Percentiles rank a stretch among this genome's conserved stretches.
These are phyloP conservation scores for Pagrus major DNA, from an alignment of 2,113 vertebrate species.

Conservation along the genomic window DNA sequence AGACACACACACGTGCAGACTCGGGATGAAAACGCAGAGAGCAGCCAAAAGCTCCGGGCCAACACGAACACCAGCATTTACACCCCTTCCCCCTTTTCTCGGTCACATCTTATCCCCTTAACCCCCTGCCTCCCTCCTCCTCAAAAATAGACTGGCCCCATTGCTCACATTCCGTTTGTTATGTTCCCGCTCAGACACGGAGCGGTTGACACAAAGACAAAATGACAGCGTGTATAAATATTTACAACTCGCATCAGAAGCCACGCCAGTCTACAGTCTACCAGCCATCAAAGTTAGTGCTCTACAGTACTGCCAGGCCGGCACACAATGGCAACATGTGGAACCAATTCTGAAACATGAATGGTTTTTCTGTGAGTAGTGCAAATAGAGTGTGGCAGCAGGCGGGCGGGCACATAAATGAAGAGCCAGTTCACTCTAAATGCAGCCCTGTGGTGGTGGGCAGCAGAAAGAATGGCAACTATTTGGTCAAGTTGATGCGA, in stretches of 20 bases:
- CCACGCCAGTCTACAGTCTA: constrained; percentile 52
- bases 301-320: constrained; percentile 29
- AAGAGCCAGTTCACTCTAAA: constrained; percentile 60
- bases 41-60: constrained; percentile 52
- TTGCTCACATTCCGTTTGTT: constrained; percentile 65
- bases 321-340: constrained; percentile 70
- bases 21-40: constrained; percentile 36
- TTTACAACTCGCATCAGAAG: constrained; percentile 71
- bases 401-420: constrained; percentile 45
- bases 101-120: constrained; percentile 63
- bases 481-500: constrained; percentile 54
- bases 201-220: constrained; percentile 70
- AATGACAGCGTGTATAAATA: constrained; percentile 78
- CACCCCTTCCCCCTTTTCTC: neutral
- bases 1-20: constrained; percentile 8
- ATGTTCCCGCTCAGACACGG: constrained; percentile 62
- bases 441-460: constrained; percentile 52
- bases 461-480: constrained; percentile 42
- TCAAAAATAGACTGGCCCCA: constrained; percentile 69
- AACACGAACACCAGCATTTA: constrained; percentile 28
- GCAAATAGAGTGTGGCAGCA: constrained; percentile 61
- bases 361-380: constrained; percentile 58
- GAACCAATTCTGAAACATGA: constrained; percentile 68
- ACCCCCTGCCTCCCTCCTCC: constrained; percentile 59
- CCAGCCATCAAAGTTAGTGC: constrained; percentile 51